phyloP scores from a whole-genome alignment of 1,140 invertebrate species.

The Leptopilina boulardi region DNA sequence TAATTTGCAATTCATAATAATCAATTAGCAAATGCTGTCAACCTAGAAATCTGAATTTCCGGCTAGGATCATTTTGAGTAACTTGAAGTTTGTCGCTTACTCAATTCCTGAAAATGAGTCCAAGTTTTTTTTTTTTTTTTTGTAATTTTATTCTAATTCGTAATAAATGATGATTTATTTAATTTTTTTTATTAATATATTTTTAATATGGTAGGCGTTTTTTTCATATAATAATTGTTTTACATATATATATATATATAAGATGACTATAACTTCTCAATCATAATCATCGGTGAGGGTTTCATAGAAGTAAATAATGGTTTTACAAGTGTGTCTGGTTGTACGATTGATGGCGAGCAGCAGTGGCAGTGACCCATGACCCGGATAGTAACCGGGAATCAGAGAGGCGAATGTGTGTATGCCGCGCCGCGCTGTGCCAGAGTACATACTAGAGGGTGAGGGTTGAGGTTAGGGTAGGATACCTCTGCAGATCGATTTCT shows the following conservation, averaged over 20 bases:
- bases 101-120: too few relatives aligned
- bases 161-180: too few relatives aligned
- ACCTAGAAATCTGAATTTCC: too few relatives aligned
- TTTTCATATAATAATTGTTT: too few relatives aligned
- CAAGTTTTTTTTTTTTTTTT: too few relatives aligned
- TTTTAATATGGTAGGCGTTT: too few relatives aligned
- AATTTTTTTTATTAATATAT: too few relatives aligned
- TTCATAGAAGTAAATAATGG: not conserved
- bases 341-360: conserved; percentile 65
- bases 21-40: too few relatives aligned
- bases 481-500: conserved; percentile 32
- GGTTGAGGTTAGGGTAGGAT: conserved; percentile 49
- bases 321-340: conserved; percentile 21
- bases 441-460: conserved; percentile 42
- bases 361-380: conserved; percentile 74
- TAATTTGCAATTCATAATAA: too few relatives aligned
- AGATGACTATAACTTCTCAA: not conserved
- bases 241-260: not conserved
- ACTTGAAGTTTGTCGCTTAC: too few relatives aligned
- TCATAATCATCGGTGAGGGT: conserved; percentile 21
- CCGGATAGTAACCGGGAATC: conserved; percentile 68
- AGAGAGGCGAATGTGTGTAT: conserved; percentile 56
- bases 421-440: conserved; percentile 44
- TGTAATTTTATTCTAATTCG: too few relatives aligned
- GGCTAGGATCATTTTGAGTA: too few relatives aligned